These are phyloP conservation scores for Thymelicus sylvestris DNA, from an alignment of 2,888 invertebrate genomes.

Conservation along the genomic window DNA sequence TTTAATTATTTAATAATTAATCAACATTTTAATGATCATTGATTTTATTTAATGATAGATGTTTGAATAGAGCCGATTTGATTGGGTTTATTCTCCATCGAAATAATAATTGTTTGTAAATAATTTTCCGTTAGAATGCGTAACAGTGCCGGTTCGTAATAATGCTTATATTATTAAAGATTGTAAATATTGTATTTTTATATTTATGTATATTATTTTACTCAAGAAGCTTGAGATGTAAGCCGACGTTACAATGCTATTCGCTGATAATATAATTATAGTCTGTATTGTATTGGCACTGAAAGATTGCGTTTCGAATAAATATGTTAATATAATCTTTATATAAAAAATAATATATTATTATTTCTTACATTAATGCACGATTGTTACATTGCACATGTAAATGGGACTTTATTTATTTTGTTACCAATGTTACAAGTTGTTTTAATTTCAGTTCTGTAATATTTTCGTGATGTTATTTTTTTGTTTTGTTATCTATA, in stretches of 20 bases:
- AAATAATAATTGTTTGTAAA: conserved; percentile 49
- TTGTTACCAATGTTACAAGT: not conserved
- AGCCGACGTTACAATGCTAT: conserved; percentile 52
- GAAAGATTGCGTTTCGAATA: conserved; percentile 38
- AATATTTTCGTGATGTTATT: not conserved
- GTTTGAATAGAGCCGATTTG: conserved; percentile 43
- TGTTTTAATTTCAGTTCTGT: not conserved
- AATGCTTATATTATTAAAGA: conserved; percentile 37
- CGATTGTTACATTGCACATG: conserved; percentile 16
- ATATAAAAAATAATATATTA: conserved; percentile 68
- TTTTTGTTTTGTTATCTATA: conserved; percentile 2
- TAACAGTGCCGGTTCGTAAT: conserved; percentile 39
- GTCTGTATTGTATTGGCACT: conserved; percentile 37
- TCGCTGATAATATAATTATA: conserved; percentile 38
- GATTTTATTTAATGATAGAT: conserved; percentile 29
- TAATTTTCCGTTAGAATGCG: conserved; percentile 45
- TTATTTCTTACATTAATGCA: conserved; percentile 40
- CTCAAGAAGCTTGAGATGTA: conserved; percentile 63
- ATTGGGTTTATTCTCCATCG: conserved; percentile 37
- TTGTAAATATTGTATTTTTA: conserved; percentile 73
- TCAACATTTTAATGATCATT: not conserved
- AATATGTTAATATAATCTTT: conserved; percentile 41
- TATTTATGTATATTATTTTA: conserved; percentile 51
- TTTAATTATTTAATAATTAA: conserved; percentile 33
- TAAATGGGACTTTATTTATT: conserved; percentile 20